phyloP scores from a whole-genome alignment of 2,797 vertebrate genomes.

The Rhodeus uyekii region DNA sequence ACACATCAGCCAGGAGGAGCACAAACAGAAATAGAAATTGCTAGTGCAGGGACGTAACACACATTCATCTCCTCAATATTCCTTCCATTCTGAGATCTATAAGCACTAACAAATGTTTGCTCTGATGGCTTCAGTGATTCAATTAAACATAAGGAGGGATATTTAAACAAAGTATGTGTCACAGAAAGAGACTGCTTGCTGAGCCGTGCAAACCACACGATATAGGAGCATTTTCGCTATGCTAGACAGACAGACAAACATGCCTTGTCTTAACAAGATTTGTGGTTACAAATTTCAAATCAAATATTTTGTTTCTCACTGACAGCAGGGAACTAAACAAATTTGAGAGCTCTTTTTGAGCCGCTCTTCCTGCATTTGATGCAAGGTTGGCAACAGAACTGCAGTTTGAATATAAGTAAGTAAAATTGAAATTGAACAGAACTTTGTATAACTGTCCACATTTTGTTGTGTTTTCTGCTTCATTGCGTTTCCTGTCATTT shows the following conservation, averaged over 20 bases:
- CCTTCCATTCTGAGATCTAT: conserved; percentile 65
- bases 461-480: too few species aligned
- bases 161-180: background rate
- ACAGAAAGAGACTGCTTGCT: background rate
- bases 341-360: too few species aligned
- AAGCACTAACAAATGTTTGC: conserved; percentile 67
- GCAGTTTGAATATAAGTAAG: too few species aligned
- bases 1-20: conserved; percentile 74
- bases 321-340: background rate
- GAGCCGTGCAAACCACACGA: too few species aligned
- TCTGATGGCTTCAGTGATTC: conserved; percentile 61
- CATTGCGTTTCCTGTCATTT: too few species aligned
- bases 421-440: too few species aligned
- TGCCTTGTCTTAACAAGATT: background rate
- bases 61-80: conserved; percentile 32
- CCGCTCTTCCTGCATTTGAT: background rate
- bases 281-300: background rate
- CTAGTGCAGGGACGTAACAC: conserved; percentile 48
- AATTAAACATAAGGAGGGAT: background rate
- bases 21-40: conserved; percentile 73
- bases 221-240: background rate
- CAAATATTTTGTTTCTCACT: background rate
- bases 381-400: too few species aligned
- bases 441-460: too few species aligned
- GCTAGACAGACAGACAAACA: too few species aligned